Evolutionary conservation across 2,888 invertebrate genomes (phyloP).

Genomic region (Pheosia tremula): DNA sequence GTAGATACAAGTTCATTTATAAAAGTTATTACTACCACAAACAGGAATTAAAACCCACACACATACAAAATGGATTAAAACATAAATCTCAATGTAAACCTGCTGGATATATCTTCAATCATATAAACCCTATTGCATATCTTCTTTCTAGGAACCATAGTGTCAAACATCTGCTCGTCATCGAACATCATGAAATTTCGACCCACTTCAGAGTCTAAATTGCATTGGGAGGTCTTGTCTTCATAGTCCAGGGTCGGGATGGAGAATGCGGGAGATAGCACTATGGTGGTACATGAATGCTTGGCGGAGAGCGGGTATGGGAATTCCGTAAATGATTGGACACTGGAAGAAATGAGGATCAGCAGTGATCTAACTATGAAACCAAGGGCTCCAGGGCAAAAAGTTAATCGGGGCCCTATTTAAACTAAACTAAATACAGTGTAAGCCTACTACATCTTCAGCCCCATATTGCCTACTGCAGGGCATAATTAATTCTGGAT

Average conservation of each 20-base stretch:
- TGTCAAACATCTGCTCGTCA: constrained; percentile 54
- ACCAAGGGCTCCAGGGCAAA: too few species aligned
- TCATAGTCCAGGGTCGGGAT: constrained; percentile 41
- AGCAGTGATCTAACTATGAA: too few species aligned
- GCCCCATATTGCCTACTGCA: too few species aligned
- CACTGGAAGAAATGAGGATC: constrained; percentile 43
- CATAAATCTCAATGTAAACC: constrained; percentile 45
- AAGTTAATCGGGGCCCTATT: too few species aligned
- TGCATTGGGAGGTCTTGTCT: constrained; percentile 67
- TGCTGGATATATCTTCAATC: constrained; percentile 72
- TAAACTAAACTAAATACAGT: too few species aligned
- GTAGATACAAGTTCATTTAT: too few species aligned
- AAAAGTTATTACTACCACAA: too few species aligned
- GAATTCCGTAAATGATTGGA: constrained; percentile 55
- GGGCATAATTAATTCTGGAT: too few species aligned
- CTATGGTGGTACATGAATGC: constrained; percentile 16
- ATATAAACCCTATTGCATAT: constrained; percentile 57
- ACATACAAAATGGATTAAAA: constrained; percentile 2
- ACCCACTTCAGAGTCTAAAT: constrained; percentile 62
- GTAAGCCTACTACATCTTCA: too few species aligned
- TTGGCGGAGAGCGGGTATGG: constrained; percentile 8
- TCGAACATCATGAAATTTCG: constrained; percentile 73
- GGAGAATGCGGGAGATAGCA: constrained; percentile 39
- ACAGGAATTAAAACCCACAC: too few species aligned
- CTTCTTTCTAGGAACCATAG: constrained; percentile 55